phyloP scores from a whole-genome alignment of 1,140 invertebrate genomes.

The Drosophila sechellia region DNA sequence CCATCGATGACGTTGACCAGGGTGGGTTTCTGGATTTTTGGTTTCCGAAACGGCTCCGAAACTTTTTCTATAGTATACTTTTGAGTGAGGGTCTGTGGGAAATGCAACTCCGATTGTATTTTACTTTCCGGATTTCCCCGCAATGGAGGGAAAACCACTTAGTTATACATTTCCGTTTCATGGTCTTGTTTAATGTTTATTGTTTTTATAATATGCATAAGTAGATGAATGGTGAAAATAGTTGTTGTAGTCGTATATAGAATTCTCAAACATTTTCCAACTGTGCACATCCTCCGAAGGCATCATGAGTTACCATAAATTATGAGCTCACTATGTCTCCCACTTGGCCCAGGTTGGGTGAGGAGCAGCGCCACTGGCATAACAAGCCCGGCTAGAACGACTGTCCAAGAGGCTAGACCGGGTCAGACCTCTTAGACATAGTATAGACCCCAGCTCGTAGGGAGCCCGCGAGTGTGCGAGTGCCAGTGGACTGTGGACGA shows the following conservation, averaged over 20 bases:
- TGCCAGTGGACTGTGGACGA: constrained; percentile 8
- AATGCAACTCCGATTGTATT: constrained; percentile 3
- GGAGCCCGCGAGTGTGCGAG: constrained; percentile 17
- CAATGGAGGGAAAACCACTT: too few species aligned
- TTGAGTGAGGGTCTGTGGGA: not conserved
- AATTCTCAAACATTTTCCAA: too few species aligned
- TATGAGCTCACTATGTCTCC: constrained; percentile 57
- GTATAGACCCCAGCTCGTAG: constrained; percentile 13
- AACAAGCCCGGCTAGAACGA: constrained; percentile 41
- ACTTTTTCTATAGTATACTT: constrained; percentile 13
- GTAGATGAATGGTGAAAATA: too few species aligned
- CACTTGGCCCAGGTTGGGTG: constrained; percentile 17
- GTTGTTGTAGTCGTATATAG: too few species aligned
- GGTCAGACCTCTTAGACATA: constrained; percentile 25
- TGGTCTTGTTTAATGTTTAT: too few species aligned
- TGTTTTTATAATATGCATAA: too few species aligned
- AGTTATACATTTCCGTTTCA: not conserved
- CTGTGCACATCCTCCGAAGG: not conserved
- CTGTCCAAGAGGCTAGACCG: constrained; percentile 14
- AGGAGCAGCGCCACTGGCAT: constrained; percentile 37
- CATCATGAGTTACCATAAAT: not conserved
- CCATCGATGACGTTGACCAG: constrained; percentile 4
- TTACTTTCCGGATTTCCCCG: not conserved
- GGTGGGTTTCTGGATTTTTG: constrained; percentile 15
- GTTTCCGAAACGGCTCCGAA: constrained; percentile 8